Percentiles rank a stretch among this genome's conserved stretches.
phyloP scores from a whole-genome alignment of 2,888 invertebrate genomes.

The Erebia aethiops region DNA sequence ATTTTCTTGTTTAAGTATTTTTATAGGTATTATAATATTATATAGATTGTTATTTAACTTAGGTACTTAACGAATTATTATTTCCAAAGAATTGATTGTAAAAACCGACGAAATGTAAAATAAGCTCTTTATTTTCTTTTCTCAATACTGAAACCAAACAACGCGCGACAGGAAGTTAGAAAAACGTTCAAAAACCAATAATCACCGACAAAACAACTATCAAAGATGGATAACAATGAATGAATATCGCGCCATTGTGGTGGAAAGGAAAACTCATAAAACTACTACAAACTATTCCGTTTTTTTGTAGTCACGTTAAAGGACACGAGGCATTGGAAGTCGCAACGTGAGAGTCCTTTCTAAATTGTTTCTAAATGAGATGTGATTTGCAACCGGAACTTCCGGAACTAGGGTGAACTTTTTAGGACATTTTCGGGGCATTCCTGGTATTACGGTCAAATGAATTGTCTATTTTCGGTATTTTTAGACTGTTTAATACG shows the following conservation, averaged over 20 bases:
- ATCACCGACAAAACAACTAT: not conserved
- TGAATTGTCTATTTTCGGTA: too few species aligned
- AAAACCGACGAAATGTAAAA: not conserved
- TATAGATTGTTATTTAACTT: not conserved
- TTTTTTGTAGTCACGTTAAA: slow-evolving; percentile 58
- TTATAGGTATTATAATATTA: too few species aligned
- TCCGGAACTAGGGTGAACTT: not conserved
- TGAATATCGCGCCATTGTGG: slow-evolving; percentile 2
- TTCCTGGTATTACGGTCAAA: too few species aligned
- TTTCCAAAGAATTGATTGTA: not conserved
- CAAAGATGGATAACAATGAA: not conserved
- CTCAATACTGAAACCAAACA: not conserved
- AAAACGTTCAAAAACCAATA: slow-evolving; percentile 4
- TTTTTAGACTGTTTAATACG: too few species aligned
- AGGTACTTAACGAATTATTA: not conserved
- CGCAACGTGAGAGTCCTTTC: slow-evolving; percentile 61
- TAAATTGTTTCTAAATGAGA: slow-evolving; percentile 44
- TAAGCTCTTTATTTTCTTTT: not conserved
- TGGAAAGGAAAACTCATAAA: not conserved
- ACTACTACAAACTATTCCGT: not conserved
- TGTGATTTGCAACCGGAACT: too few species aligned
- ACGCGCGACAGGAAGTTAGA: not conserved
- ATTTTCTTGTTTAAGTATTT: too few species aligned
- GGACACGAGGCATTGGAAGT: slow-evolving; percentile 50
- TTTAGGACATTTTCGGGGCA: not conserved